Evolutionary conservation across 2,888 invertebrate genomes (phyloP).

Genomic region (Crepidodera aurea): DNA sequence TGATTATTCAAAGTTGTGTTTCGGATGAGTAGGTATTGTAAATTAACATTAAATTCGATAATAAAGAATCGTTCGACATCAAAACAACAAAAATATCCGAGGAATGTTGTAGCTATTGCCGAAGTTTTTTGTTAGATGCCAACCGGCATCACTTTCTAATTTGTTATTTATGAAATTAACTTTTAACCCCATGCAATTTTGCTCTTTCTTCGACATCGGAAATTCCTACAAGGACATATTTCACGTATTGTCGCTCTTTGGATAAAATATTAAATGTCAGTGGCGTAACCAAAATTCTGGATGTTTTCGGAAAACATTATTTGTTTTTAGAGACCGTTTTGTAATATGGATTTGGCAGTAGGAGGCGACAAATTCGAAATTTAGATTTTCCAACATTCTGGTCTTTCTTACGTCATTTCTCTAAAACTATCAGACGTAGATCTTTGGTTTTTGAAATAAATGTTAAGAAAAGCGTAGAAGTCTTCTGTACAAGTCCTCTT

Average conservation of each 20-base stretch:
- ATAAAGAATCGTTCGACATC: conserved; percentile 25
- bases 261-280: conserved; percentile 1
- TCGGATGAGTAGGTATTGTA: background rate
- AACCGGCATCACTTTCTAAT: conserved; percentile 36
- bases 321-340: too few species aligned
- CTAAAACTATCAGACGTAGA: too few species aligned
- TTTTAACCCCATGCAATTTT: conserved; percentile 37
- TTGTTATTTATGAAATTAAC: conserved; percentile 39
- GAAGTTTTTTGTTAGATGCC: conserved; percentile 26
- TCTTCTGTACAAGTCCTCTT: too few species aligned
- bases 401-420: too few species aligned
- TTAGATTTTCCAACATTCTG: too few species aligned
- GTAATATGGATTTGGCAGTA: too few species aligned
- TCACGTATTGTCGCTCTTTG: conserved; percentile 32
- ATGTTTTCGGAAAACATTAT: too few species aligned
- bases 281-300: background rate
- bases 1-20: conserved; percentile 9
- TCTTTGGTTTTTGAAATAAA: too few species aligned
- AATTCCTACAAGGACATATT: conserved; percentile 46
- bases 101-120: conserved; percentile 36
- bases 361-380: too few species aligned
- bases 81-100: conserved; percentile 20
- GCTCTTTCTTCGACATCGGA: conserved; percentile 36
- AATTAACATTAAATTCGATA: conserved; percentile 10
- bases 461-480: too few species aligned